Evolutionary conservation across 1,140 invertebrate genomes (phyloP), one percentile per base, ranked within the genome.

Genomic region (Daktulosphaira vitifoliae): DNA sequence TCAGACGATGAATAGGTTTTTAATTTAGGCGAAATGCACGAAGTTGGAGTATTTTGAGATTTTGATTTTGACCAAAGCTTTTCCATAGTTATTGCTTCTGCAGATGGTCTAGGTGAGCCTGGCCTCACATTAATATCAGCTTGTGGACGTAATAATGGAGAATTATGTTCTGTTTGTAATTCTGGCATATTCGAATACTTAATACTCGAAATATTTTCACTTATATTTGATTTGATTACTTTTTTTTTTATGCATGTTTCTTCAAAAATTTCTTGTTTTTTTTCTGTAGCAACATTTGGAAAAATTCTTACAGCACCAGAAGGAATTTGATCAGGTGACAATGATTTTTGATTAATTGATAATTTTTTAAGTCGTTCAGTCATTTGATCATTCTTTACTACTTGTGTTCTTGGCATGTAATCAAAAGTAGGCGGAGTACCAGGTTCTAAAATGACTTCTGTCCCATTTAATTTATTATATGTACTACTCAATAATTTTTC

Each of bases 361-460:
- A 84, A 73, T 70, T 80, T 80, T 71, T 81, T 84, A 1, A 84
- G 81, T 69, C 81, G 81, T 18, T 82, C 75, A 18, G 78, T 78
- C 13, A 86, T 76, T 23, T 82, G 78, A 53, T 81, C 80, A 68
- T 76, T 76, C 39, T 53, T 64, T 29, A 65, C 66, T 48, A 44
- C 50, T 68, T 65, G 38, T 77, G 73, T 67, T 69, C 82, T 84
- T 2, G 83, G 80, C 26, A 80, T 79, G 68, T 79, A 86, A 38
- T 81, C 81, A 18, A 86, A 84, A 75, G 86, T 82, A n/a, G 85
- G 84, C 9, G 84, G 84, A 23, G 85, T 81, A 72, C 85, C 86
- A 0, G 85, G 85, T 62, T 81, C 77, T 0, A 87, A 68, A 71
- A 80, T 79, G 42, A 85, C 78, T 67, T 80, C 78, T 46, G 56